Percentiles rank a stretch among this genome's conserved stretches.
These are phyloP conservation scores for Ceyx melanurus DNA, from an alignment of 2,113 vertebrate species.

Conservation along the genomic window DNA sequence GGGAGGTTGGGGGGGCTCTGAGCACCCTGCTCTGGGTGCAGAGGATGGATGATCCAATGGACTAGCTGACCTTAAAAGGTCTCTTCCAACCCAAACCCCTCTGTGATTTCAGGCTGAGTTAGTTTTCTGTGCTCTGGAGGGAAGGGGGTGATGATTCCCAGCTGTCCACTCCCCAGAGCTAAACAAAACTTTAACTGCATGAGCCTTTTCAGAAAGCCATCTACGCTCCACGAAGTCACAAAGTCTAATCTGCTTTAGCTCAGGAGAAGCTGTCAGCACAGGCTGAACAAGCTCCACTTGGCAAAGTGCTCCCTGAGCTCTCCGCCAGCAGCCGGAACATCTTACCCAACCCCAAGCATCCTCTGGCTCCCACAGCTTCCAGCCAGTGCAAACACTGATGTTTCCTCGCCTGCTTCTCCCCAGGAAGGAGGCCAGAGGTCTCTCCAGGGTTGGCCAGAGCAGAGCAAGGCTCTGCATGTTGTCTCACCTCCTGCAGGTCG, in stretches of 20 bases:
- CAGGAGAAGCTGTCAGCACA: neutral
- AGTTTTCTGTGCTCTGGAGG: neutral
- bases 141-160: neutral
- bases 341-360: neutral
- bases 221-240: neutral
- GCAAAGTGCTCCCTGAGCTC: neutral
- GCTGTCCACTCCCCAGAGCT: neutral
- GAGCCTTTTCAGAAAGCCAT: neutral
- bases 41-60: no score
- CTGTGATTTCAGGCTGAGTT: neutral
- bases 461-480: accelerated
- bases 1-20: no score
- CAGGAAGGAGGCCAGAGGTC: neutral
- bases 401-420: neutral
- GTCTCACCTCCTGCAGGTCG: neutral
- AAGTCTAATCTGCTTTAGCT: neutral
- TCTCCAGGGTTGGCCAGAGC: neutral
- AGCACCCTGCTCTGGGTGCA: no score
- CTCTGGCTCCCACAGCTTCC: neutral
- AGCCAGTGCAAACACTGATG: accelerated
- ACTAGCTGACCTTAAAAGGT: neutral
- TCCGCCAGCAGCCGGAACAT: neutral
- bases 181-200: neutral
- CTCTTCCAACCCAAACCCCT: neutral
- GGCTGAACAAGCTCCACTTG: neutral